Percentiles rank a stretch among this genome's conserved stretches.
These are phyloP conservation scores for Colaptes auratus DNA, from an alignment of 2,113 vertebrate genomes.

Conservation along the genomic window DNA sequence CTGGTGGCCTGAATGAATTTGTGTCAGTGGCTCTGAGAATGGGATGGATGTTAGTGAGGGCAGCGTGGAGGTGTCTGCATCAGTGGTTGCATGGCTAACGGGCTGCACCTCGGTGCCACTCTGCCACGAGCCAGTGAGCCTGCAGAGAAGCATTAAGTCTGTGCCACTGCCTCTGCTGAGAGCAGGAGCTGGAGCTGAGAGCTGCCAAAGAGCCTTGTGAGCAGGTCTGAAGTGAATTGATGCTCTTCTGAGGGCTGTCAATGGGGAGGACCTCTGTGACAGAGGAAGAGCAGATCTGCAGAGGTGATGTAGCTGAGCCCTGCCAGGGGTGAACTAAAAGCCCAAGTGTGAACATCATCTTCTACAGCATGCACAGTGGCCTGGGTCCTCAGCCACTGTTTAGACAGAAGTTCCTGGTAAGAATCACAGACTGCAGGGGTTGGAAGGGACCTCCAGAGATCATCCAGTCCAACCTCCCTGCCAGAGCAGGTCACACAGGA, in stretches of 20 bases:
- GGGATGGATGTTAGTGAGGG: neutral
- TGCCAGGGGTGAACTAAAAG: conserved; percentile 33
- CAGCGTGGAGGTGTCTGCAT: neutral
- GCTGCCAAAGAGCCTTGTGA: neutral
- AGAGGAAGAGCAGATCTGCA: conserved; percentile 2
- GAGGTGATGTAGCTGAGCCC: conserved; percentile 20
- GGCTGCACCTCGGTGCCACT: neutral
- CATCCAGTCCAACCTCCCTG: no score
- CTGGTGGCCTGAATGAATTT: neutral
- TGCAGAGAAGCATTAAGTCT: conserved; percentile 14
- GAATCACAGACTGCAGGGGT: neutral
- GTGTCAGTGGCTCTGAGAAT: neutral
- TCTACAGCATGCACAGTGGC: neutral
- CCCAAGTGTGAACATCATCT: conserved; percentile 40
- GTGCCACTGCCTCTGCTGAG: neutral
- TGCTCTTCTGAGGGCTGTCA: neutral
- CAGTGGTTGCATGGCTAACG: neutral
- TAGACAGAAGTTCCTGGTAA: conserved; percentile 5
- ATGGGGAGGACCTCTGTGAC: neutral
- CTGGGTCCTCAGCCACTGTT: conserved; percentile 24
- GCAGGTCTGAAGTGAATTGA: neutral
- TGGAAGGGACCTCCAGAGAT: no score
- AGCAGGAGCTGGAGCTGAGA: neutral
- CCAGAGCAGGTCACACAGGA: no score
- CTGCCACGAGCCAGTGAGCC: neutral